Conservation (phyloP, 2,888 invertebrate genomes). For the Cerastis leucographa region DNA sequence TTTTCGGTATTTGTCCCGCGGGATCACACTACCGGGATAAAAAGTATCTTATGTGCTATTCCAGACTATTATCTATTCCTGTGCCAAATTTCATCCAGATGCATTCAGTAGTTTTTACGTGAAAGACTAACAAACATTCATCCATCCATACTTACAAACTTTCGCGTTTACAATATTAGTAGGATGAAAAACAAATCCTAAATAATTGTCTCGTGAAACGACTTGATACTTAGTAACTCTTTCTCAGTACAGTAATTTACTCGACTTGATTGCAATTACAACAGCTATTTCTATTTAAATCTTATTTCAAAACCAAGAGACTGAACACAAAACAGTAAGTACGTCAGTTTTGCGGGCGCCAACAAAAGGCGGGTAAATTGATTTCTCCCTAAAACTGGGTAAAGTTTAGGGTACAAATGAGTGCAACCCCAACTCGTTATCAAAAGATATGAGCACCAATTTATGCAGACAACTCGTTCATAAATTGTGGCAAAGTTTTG, state of each 20-base stretch:
- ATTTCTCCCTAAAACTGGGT: constrained; percentile 49
- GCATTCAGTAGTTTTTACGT: no score
- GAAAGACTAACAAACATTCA: no score
- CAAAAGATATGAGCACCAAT: constrained; percentile 62
- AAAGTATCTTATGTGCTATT: no score
- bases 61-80: no score
- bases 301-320: constrained; percentile 38
- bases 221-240: neutral
- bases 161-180: no score
- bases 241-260: neutral
- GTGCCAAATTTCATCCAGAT: no score
- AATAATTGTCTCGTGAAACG: neutral
- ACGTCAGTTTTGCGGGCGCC: neutral
- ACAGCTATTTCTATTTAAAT: constrained; percentile 12
- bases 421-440: constrained; percentile 62
- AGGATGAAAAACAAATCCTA: neutral
- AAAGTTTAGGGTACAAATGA: constrained; percentile 57
- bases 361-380: constrained; percentile 51
- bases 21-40: no score
- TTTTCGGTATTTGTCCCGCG: no score
- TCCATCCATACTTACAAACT: no score
- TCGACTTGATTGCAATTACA: constrained; percentile 26
- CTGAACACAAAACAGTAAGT: constrained; percentile 27
- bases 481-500: constrained; percentile 62
- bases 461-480: constrained; percentile 62